Conservation (phyloP, 2,797 vertebrate genomes). For the Podarcis siculus region DNA sequence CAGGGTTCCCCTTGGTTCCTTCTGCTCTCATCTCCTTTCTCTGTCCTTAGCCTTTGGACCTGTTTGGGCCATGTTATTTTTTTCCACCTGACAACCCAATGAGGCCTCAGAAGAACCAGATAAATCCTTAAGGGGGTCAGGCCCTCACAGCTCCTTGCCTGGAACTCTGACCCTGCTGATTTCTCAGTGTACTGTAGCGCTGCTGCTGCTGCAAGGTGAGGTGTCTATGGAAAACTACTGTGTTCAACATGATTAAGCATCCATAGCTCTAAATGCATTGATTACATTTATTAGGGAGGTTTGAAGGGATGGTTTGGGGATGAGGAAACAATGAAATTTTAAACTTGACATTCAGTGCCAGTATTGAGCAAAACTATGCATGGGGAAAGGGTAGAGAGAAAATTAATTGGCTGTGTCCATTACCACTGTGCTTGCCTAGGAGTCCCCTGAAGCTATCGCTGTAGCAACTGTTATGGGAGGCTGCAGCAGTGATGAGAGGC, state of each 20-base stretch:
- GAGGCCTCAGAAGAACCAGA: neutral
- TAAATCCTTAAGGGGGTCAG: neutral
- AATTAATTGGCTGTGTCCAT: slow-evolving; percentile 69
- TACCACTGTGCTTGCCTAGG: slow-evolving; percentile 25
- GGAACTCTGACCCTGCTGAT: neutral
- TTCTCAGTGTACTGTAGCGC: neutral
- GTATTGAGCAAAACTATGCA: slow-evolving; percentile 42
- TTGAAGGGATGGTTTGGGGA: slow-evolving; percentile 20
- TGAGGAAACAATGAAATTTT: slow-evolving; percentile 53
- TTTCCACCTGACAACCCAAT: neutral
- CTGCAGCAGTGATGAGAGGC: slow-evolving; percentile 29
- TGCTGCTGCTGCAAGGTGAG: neutral
- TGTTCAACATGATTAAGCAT: slow-evolving; percentile 44
- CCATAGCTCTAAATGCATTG: neutral
- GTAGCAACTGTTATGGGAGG: slow-evolving; percentile 50
- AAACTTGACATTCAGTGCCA: slow-evolving; percentile 66
- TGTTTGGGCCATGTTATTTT: neutral
- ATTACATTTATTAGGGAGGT: slow-evolving; percentile 31
- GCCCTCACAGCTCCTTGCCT: neutral
- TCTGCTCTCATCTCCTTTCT: neutral
- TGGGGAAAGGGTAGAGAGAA: slow-evolving; percentile 53
- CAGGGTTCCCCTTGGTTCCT: neutral
- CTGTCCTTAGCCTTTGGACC: neutral
- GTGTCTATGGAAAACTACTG: neutral
- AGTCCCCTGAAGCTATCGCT: slow-evolving; percentile 50